Percentiles rank a stretch among this genome's conserved stretches.
Conservation (phyloP, 2,797 vertebrate genomes). For the Pteropus rufus region DNA sequence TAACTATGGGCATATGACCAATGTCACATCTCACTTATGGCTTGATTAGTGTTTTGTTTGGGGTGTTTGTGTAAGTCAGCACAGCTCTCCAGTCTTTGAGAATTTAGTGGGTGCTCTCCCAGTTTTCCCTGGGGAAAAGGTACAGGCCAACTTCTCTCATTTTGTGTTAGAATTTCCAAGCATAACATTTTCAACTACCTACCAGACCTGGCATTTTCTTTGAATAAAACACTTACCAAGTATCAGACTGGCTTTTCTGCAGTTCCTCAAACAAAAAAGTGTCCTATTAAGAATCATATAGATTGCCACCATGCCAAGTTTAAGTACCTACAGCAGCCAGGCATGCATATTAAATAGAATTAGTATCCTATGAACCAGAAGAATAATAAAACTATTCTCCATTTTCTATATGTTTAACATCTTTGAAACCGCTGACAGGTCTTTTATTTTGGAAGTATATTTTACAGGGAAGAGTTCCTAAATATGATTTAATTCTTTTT, state of each 20-base stretch:
- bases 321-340: neutral
- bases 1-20: constrained; percentile 25
- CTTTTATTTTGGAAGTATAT: constrained; percentile 68
- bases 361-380: neutral
- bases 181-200: constrained; percentile 57
- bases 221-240: neutral
- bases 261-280: neutral
- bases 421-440: constrained; percentile 42
- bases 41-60: constrained; percentile 46
- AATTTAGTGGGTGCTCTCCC: neutral
- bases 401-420: constrained; percentile 30
- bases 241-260: constrained; percentile 1
- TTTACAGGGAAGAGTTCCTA: constrained; percentile 47
- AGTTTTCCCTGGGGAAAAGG: constrained; percentile 16
- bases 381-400: constrained; percentile 40
- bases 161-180: constrained; percentile 3
- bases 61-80: neutral
- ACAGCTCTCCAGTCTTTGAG: constrained; percentile 2
- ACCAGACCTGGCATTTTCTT: constrained; percentile 42
- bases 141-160: neutral
- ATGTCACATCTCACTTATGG: neutral
- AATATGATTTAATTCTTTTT: constrained; percentile 56
- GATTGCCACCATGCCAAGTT: neutral
- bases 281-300: neutral
- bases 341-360: neutral